Conservation (phyloP, 2,113 vertebrate species). For the Gyps fulvus region DNA sequence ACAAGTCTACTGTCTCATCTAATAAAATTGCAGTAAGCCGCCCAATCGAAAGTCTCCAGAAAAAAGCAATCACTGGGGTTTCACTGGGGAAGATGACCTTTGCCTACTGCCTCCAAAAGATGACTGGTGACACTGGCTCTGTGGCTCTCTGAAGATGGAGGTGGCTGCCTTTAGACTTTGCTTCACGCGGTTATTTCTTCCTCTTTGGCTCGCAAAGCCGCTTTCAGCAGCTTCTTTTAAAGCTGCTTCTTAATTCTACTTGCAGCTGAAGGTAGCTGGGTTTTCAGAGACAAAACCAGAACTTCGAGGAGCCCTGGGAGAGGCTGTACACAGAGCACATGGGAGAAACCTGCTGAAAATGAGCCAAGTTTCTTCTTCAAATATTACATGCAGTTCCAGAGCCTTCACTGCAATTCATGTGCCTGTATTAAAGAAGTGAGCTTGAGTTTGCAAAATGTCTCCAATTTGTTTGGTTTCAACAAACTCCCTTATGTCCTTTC, state of each 20-base stretch:
- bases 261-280: neutral
- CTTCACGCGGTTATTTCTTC: neutral
- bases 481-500: neutral
- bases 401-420: neutral
- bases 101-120: neutral
- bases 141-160: neutral
- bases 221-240: neutral
- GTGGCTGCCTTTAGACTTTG: neutral
- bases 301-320: neutral
- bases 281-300: neutral
- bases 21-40: neutral
- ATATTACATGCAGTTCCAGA: neutral
- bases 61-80: neutral
- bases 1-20: neutral
- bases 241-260: neutral
- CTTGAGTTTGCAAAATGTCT: neutral
- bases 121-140: neutral
- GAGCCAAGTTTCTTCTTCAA: neutral
- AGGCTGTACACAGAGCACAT: neutral
- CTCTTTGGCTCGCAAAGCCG: neutral
- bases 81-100: neutral
- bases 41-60: neutral
- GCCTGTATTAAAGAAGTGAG: neutral
- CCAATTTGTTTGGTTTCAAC: neutral
- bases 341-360: neutral